Evolutionary conservation across 2,888 invertebrate genomes (phyloP), one percentile per base, ranked within the genome.

Genomic region (Drosophila austrosaltans): DNA sequence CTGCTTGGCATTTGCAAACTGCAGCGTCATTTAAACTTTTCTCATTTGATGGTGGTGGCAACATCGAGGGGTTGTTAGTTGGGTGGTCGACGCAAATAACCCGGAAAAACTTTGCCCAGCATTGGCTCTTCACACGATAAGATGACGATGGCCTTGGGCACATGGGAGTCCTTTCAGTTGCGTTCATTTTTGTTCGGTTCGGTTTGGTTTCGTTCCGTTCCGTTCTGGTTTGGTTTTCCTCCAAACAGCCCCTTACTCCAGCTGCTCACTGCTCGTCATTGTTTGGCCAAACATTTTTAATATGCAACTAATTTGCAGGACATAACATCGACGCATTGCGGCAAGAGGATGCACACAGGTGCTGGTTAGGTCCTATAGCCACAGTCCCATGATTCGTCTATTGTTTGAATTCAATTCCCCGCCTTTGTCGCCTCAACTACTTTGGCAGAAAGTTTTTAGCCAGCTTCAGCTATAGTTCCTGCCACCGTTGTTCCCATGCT

Each of bases 11-110:
- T 84, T 84, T 84, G 83, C 87, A 87, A 86, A 81, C 85, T 89
- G 89, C 88, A 86, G 86, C 81, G 81, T 87, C 86, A 86, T 86
- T 86, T 89, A 82, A 87, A 87, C 89, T 87, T 89, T 87, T 87
- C 89, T 85, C 86, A 87, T 87, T 87, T 87, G 76, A 76, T 69
- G 75, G 48, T 12, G 65, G 60, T 53, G 58, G 64, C 66, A 66
- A 72, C 57, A 66, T 36, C 36, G 10, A 36, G 36, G 6, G 32
- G 28, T 28, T 28, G 28, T 2, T 4, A 28, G 32, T 32, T 0
- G 25, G 22, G 25, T 10, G 22, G 25, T 10, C 72, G 71, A 65
- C 53, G 72, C 58, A 62, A 73, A 48, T 48, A 48, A 48, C 48
- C 48, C 75, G 70, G 62, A 28, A 74, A 87, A 88, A 86, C 67